phyloP scores from a whole-genome alignment of 2,113 vertebrate genomes.

The Rhinolophus sinicus region DNA sequence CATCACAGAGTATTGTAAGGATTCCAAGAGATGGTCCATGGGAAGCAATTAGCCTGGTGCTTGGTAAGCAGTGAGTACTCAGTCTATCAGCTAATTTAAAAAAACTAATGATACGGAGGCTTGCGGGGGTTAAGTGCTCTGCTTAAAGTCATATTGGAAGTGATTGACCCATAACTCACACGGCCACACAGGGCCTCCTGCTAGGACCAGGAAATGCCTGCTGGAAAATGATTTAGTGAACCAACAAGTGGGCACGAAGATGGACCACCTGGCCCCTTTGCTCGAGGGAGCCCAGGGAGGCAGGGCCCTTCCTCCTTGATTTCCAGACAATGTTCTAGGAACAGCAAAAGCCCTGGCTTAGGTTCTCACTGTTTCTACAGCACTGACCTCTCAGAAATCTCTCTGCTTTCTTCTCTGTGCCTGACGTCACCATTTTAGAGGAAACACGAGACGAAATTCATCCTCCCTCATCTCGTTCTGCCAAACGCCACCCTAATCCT shows the following conservation, averaged over 20 bases:
- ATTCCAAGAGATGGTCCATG: neutral
- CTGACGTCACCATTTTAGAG: neutral
- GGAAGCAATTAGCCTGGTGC: neutral
- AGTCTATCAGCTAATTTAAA: neutral
- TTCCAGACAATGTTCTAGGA: neutral
- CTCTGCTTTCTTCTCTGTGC: neutral
- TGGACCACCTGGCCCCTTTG: neutral
- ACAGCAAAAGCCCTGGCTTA: neutral
- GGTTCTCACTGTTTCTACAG: neutral
- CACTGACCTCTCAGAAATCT: conserved; percentile 31
- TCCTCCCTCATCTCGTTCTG: neutral
- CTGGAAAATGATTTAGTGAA: neutral
- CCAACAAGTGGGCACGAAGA: fast-evolving
- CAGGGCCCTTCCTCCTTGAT: neutral
- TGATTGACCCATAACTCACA: fast-evolving
- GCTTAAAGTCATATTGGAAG: fast-evolving
- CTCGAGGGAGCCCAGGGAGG: neutral
- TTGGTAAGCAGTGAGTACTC: neutral
- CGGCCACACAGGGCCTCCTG: neutral
- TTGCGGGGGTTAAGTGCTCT: fast-evolving
- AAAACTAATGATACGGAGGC: neutral
- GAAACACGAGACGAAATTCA: neutral
- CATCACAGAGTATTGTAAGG: neutral
- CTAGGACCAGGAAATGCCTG: fast-evolving
- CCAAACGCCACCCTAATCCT: neutral